These are phyloP conservation scores for Cynopterus sphinx DNA, from an alignment of 2,797 vertebrate species.

Conservation along the genomic window DNA sequence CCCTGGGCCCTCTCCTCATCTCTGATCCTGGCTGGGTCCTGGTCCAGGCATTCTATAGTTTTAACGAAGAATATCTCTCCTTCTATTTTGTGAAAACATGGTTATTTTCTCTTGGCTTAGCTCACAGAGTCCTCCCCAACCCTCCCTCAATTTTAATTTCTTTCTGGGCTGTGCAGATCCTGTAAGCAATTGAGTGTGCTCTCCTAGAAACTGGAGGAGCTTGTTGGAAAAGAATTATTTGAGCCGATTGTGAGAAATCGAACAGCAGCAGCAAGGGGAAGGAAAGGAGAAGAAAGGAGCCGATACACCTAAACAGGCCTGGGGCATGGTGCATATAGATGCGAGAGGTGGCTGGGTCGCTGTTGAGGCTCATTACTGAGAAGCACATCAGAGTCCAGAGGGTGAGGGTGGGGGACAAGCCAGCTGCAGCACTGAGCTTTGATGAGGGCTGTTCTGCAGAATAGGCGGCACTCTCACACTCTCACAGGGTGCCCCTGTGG, in stretches of 20 bases:
- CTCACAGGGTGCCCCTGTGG: background rate
- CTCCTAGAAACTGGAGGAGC: constrained; percentile 63
- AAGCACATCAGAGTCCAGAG: background rate
- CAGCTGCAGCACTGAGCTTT: background rate
- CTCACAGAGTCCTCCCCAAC: background rate
- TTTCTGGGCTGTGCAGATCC: constrained; percentile 5
- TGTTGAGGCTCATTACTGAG: constrained; percentile 12
- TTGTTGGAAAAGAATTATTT: constrained; percentile 55
- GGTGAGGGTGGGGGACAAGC: background rate
- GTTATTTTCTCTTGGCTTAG: constrained; percentile 31
- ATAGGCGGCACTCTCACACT: fast-evolving
- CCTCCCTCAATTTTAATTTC: constrained; percentile 45
- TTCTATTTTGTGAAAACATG: constrained; percentile 28
- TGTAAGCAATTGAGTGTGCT: background rate
- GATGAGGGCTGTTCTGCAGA: background rate
- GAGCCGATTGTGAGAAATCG: constrained; percentile 54
- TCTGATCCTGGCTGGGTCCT: background rate
- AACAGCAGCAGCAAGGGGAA: constrained; percentile 31
- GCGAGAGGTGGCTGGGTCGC: background rate
- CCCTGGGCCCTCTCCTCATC: background rate
- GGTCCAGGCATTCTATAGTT: background rate
- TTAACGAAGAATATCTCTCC: background rate
- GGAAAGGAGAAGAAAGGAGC: constrained; percentile 33
- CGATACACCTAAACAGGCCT: background rate
- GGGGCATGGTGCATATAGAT: constrained; percentile 1